Conservation (phyloP, 2,888 invertebrate genomes). For the Petrophora chlorosata region DNA sequence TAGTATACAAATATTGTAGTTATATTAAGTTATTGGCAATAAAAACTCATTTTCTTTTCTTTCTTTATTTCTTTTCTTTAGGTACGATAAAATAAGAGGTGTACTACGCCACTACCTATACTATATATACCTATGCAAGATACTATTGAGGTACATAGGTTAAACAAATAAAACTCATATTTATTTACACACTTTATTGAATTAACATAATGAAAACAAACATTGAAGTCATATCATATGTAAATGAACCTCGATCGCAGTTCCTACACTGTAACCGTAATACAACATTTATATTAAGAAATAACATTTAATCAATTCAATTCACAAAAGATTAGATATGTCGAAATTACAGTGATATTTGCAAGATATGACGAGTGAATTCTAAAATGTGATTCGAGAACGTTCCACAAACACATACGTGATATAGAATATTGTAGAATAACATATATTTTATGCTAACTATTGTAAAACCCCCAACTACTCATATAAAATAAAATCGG, state of each 20-base stretch:
- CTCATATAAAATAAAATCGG: constrained; percentile 9
- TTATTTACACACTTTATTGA: constrained; percentile 85
- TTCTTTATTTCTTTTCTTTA: no score
- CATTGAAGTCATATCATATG: constrained; percentile 62
- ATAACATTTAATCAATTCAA: constrained; percentile 78
- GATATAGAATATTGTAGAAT: constrained; percentile 22
- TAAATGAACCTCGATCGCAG: constrained; percentile 75
- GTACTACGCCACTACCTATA: no score
- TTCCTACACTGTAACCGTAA: constrained; percentile 55
- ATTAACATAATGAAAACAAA: constrained; percentile 83
- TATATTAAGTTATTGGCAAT: no score
- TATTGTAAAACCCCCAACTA: constrained; percentile 23
- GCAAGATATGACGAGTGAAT: constrained; percentile 69
- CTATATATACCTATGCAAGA: no score
- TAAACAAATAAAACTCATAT: constrained; percentile 40
- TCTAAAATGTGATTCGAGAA: constrained; percentile 34
- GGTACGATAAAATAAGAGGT: no score
- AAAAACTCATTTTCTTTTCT: no score
- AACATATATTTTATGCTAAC: constrained; percentile 29
- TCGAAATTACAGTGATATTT: constrained; percentile 76
- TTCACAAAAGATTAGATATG: constrained; percentile 81
- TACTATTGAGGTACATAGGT: no score
- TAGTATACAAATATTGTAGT: no score
- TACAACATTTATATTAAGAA: constrained; percentile 75
- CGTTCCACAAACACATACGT: constrained; percentile 23